Conservation (phyloP, 2,113 vertebrate species). For the Eidolon helvum region DNA sequence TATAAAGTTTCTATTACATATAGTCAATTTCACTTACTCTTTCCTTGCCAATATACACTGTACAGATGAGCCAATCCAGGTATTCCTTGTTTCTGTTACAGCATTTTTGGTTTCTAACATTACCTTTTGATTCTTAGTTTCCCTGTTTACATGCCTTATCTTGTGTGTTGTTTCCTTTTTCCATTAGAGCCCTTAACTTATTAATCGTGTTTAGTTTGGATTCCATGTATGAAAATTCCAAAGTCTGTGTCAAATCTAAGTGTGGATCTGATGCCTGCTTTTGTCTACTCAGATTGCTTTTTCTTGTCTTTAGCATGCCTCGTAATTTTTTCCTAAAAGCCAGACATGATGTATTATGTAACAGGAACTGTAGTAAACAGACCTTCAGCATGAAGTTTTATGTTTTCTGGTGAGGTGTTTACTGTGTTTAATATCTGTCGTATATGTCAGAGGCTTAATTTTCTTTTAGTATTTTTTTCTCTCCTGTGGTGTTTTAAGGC, state of each 20-base stretch:
- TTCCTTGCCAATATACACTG: background rate
- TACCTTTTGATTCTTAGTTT: background rate
- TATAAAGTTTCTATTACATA: background rate
- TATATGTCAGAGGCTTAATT: background rate
- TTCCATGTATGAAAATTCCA: background rate
- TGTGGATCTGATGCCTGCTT: background rate
- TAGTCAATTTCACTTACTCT: background rate
- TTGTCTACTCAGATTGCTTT: background rate
- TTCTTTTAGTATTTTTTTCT: background rate
- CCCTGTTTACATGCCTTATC: background rate
- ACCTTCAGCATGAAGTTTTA: background rate
- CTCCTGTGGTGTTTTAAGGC: background rate
- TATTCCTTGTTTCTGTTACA: background rate
- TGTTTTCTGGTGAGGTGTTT: background rate
- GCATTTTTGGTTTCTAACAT: background rate
- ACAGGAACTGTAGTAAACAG: background rate
- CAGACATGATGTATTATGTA: background rate
- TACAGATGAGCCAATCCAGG: background rate
- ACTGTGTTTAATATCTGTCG: background rate
- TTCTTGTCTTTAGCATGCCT: background rate
- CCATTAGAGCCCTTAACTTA: background rate
- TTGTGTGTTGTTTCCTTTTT: background rate
- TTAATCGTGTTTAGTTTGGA: background rate
- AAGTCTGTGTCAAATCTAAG: background rate
- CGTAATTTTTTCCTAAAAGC: background rate